A percentile compares a stretch with the other conserved stretches of the same genome.
These are phyloP conservation scores for Chaitophorus viminalis DNA, from an alignment of 2,888 invertebrate species.

Conservation along the genomic window DNA sequence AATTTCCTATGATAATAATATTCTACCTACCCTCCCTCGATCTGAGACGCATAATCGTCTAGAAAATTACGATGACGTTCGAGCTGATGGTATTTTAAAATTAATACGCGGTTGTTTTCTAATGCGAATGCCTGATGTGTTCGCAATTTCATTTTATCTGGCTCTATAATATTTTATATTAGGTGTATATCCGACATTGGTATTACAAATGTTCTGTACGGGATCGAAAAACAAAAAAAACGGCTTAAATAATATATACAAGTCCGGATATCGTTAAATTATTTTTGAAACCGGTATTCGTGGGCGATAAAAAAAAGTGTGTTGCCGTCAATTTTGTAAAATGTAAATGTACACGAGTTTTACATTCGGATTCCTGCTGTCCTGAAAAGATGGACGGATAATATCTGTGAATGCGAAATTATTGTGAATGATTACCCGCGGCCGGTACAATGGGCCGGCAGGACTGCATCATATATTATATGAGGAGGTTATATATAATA, in stretches of 20 bases:
- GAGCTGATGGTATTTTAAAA: no score
- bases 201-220: neutral
- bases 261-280: conserved; percentile 6
- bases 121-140: neutral
- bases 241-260: neutral
- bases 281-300: conserved; percentile 11
- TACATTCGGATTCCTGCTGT: neutral
- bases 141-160: neutral
- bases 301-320: conserved; percentile 23
- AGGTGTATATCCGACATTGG: neutral
- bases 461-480: neutral
- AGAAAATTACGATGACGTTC: no score
- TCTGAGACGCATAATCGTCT: no score
- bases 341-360: conserved; percentile 12
- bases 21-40: no score
- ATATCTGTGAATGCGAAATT: conserved; percentile 14
- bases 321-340: conserved; percentile 11
- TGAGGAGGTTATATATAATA: no score
- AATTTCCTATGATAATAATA: no score
- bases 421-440: neutral
- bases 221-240: neutral
- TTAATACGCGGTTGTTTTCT: neutral
- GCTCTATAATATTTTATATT: no score
- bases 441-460: neutral
- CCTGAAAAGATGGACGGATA: neutral